Evolutionary conservation across 1,140 invertebrate species (phyloP).

Genomic region (Solen grandis): DNA sequence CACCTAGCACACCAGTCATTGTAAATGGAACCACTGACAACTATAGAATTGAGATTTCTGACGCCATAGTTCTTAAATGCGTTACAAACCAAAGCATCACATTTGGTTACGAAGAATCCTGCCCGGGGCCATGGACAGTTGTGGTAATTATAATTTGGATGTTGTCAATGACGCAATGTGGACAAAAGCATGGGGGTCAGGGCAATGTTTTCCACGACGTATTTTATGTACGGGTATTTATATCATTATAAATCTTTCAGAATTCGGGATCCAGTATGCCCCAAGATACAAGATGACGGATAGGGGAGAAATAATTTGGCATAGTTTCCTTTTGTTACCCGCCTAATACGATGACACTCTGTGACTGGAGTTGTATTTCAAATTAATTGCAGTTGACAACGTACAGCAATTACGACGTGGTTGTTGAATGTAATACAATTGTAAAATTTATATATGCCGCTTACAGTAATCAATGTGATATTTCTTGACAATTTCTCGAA

Average conservation of each 20-base stretch:
- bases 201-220: constrained; percentile 22
- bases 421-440: too few relatives aligned
- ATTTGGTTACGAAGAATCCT: too few relatives aligned
- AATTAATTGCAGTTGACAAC: constrained; percentile 25
- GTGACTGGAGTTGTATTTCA: background rate
- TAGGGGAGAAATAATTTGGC: background rate
- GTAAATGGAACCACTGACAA: constrained; percentile 26
- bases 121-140: too few relatives aligned
- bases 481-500: too few relatives aligned
- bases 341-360: background rate
- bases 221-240: constrained; percentile 17
- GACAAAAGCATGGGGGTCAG: background rate
- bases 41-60: constrained; percentile 15
- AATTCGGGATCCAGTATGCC: background rate
- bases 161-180: constrained; percentile 24
- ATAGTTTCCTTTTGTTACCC: background rate
- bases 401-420: background rate
- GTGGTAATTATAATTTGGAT: too few relatives aligned
- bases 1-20: background rate
- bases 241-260: constrained; percentile 45
- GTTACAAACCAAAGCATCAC: too few relatives aligned
- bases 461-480: too few relatives aligned
- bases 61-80: too few relatives aligned
- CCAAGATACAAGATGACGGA: constrained; percentile 25
- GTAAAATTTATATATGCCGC: too few relatives aligned